phyloP scores from a whole-genome alignment of 1,140 invertebrate genomes.

The Cepaea nemoralis region DNA sequence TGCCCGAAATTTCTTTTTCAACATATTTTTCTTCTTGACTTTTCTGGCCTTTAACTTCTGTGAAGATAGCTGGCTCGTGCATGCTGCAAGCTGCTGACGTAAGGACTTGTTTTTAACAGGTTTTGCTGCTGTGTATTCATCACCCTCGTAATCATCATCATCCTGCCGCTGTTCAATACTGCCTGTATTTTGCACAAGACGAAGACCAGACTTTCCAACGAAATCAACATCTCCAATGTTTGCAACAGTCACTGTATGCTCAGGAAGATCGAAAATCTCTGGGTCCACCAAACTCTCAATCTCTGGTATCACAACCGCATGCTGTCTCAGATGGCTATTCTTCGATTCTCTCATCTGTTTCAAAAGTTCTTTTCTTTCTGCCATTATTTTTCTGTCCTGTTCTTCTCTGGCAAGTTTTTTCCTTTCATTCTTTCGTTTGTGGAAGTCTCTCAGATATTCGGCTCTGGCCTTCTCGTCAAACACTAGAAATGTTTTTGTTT shows the following conservation, averaged over 20 bases:
- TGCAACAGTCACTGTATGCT: too few relatives aligned
- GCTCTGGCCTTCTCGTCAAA: too few relatives aligned
- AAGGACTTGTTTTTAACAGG: conserved; percentile 25
- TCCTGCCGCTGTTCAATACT: not conserved
- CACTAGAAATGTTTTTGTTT: too few relatives aligned
- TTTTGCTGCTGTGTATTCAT: not conserved
- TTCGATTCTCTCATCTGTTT: conserved; percentile 35
- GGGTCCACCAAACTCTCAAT: conserved; percentile 22
- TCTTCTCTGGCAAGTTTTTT: conserved; percentile 35
- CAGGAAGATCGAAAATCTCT: conserved; percentile 21
- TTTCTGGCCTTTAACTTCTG: conserved; percentile 28
- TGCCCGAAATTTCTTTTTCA: conserved; percentile 19
- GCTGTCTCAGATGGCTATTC: not conserved
- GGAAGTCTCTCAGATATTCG: conserved; percentile 38
- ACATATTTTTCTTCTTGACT: conserved; percentile 33
- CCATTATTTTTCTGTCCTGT: conserved; percentile 27
- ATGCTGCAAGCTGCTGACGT: conserved; percentile 20
- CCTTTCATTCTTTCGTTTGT: conserved; percentile 37
- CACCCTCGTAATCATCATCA: not conserved
- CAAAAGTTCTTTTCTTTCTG: conserved; percentile 34
- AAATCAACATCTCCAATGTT: too few relatives aligned
- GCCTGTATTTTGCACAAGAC: conserved; percentile 30
- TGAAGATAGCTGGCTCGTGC: conserved; percentile 32
- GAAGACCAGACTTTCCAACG: too few relatives aligned
- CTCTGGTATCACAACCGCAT: conserved; percentile 21